Base-by-base conservation (phyloP, 1,140 invertebrate genomes). In the Caligus rogercresseyi region DNA sequence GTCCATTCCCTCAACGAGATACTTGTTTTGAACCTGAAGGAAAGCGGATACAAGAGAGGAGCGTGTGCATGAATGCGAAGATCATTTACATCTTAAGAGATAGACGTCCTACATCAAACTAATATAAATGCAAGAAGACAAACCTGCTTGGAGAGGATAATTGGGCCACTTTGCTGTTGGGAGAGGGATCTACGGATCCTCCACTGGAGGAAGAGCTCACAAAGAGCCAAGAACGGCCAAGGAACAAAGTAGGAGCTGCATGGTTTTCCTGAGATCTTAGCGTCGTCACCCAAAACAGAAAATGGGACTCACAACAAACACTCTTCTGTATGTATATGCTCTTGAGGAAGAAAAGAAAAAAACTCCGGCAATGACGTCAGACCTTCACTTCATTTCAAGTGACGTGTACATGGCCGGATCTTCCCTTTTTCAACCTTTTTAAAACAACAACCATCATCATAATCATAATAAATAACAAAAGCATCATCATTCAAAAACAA, bases 1-100 rank as follows among this genome's bases (percentile, higher is more conserved):
- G 73, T 98, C 94, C 83, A 91, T 90, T 71, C 87, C 85, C 78
- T 99, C 93, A n/a, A 98, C 93, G 58, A 98, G 76, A 73, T 96
- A 98, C 76, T 88, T 92, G 70, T 97, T 98, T n/a, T 97, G 78
- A 69, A 98, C 71, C 64, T 63, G 23, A 59, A 20, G 18, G 16
- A 24, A 25, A 24, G 21, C 7, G 7, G 7, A 43, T 11, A 43
- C n/a, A 43, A 43, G 7, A 43, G 7, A n/a, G 31, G 31, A 43
- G n/a, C n/a, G 31, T 7, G 31, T 11, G 7, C 31, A 43, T 43
- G 7, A 43, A n/a, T 11, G 31, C 31, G 7, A 11, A 7, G 7
- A 7, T 11, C 7, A n/a, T 7, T 11, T n/a, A 43, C 7, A 11
- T 11, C n/a, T n/a, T n/a, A 43, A n/a, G 31, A 43, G 31, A 11